Base-by-base conservation (phyloP, 2,113 vertebrate genomes). In the Silurus meridionalis region DNA sequence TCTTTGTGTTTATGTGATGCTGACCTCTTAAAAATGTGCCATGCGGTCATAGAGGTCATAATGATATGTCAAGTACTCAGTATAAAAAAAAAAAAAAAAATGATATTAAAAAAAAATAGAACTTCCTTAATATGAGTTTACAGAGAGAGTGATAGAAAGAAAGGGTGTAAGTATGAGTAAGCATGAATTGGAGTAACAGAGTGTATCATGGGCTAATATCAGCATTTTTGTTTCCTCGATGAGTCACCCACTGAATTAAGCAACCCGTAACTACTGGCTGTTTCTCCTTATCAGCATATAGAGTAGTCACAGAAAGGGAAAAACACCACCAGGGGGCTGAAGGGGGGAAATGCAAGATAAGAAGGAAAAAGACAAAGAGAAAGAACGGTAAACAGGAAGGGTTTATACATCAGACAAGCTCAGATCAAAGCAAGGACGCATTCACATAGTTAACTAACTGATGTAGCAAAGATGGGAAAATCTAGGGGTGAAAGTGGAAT, bases 251-350 rank as follows among this genome's bases (percentile, higher is more conserved):
- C 69, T 84, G 37, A 48, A 67, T 50, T 8, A 71, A 66, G 55
- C 60, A 23, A 69, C 50, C 66, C 53, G 50, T 60, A 64, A 21
- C 80, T 52, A 28, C 21, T 4, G 6, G 61, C 61, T 58, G n/a
- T 78, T 80, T 71, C 28, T 48, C 52, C 1, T 3, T 60, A 37
- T 91, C 61, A 91, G 78, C 84, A 67, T 82, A 91, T 58, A 75
- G 88, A 88, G 64, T 81, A 85, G 72, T 88, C 90, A 86, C 88
- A 89, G 86, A 90, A 83, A 82, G 89, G 89, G 37, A 90, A 81
- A 82, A 90, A 80, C 58, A 86, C 85, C 83, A 88, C 83, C 74
- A 87, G 83, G 46, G 87, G 87, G 58, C 88, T 88, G 75, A 60
- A 37, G 77, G 21, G 66, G 66, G 55, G 50, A 83, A 83, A 82